Evolutionary conservation across 2,797 vertebrate genomes (phyloP), one percentile per base, ranked within the genome.

Genomic region (Orientallactaga sibirica): DNA sequence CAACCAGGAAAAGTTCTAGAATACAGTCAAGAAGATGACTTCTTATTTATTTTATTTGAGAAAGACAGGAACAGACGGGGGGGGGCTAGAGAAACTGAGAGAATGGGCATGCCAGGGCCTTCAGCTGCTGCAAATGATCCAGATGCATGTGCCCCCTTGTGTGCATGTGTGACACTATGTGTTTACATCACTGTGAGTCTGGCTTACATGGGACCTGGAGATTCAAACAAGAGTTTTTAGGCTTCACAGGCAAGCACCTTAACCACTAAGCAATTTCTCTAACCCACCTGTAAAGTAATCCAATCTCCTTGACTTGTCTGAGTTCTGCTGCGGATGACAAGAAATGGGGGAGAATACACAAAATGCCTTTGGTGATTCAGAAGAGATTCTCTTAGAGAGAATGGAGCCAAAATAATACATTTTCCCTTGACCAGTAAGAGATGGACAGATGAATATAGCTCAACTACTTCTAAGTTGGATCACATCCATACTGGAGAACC

Each of bases 301-400:
- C 70, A 88, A n/a, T 58, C 27, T 37, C 20, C 48, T 24, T 66
- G 22, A 88, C 29, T 68, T 82, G n/a, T 52, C 14, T 62, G 10
- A 77, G 58, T 94, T 95, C 90, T 95, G n/a, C 43, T 58, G 20
- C 41, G 29, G 22, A 70, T n/a, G 61, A 84, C 78, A 74, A 92
- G 66, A 94, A 41, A 22, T 9, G 11, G 18, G 7, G 5, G 24
- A 61, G 37, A 64, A 24, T 29, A 82, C 7, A 70, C 2, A 83
- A 70, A 80, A n/a, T 86, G 48, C 19, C 76, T 43, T 52, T 20
- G 75, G 83, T 87, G 86, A 86, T 95, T 81, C 12, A 58, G 48
- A 85, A 77, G 19, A 95, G 80, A 25, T 55, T 94, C 61, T 96
- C 61, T 25, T 79, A 22, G 61, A 87, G 83, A 64, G 24, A 78